phyloP scores from a whole-genome alignment of 2,113 vertebrate genomes.

The Odontesthes bonariensis region DNA sequence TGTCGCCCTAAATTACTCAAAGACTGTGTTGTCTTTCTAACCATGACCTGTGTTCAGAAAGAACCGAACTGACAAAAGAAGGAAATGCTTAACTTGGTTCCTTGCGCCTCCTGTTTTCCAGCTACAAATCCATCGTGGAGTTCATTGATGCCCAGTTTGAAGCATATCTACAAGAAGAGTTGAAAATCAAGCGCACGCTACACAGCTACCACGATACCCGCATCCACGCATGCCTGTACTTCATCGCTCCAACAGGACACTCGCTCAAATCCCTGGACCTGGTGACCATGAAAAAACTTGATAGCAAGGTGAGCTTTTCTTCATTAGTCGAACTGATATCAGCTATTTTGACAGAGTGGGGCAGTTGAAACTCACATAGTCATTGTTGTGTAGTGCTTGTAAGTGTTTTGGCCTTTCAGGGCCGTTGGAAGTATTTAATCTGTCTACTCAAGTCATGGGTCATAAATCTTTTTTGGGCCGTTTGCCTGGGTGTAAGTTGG shows the following conservation, averaged over 20 bases:
- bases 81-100: not conserved
- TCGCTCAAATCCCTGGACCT: constrained; percentile 97
- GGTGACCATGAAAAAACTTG: constrained; percentile 99
- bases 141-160: constrained; percentile 98
- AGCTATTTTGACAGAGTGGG: not conserved
- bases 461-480: constrained; percentile 45
- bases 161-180: constrained; percentile 96
- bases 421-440: constrained; percentile 26
- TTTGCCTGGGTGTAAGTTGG: constrained; percentile 47
- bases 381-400: constrained; percentile 1
- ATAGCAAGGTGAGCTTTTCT: constrained; percentile 91
- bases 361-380: not conserved
- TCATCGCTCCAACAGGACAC: constrained; percentile 97
- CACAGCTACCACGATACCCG: constrained; percentile 96
- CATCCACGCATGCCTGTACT: constrained; percentile 96
- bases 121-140: constrained; percentile 97
- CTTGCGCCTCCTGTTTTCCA: constrained; percentile 60
- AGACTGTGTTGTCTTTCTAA: not conserved
- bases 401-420: constrained; percentile 12
- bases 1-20: not conserved
- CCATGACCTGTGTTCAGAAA: not conserved
- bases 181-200: constrained; percentile 96
- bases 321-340: not conserved
- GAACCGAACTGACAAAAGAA: not conserved
- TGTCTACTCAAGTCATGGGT: constrained; percentile 14